Conservation (phyloP, 1,140 invertebrate genomes). For the Drosophila ananassae region DNA sequence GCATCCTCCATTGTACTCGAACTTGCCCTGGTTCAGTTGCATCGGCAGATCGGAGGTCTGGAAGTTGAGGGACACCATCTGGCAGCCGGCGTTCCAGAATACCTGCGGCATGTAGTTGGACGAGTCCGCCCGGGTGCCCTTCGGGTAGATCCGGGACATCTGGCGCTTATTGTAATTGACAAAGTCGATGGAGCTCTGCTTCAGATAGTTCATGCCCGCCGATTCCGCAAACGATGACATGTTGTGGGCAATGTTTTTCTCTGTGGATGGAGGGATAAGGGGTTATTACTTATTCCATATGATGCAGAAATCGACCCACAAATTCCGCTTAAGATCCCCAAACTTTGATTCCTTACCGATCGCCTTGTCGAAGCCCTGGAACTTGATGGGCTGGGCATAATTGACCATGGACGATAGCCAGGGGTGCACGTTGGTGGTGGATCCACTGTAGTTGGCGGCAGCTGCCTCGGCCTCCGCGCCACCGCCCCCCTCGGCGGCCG, state of each 20-base stretch:
- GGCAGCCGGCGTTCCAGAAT: conserved; percentile 96
- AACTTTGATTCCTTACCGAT: conserved; percentile 89
- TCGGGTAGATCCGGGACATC: conserved; percentile 99
- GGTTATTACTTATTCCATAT: too few species aligned
- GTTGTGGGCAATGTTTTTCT: conserved; percentile 97
- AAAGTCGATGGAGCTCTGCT: conserved; percentile 98
- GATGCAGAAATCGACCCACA: too few species aligned
- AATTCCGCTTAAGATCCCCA: too few species aligned
- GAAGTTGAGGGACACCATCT: conserved; percentile 99
- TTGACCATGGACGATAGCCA: conserved; percentile 99
- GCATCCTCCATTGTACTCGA: conserved; percentile 98
- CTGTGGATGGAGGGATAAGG: conserved; percentile 85
- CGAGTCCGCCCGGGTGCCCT: conserved; percentile 98
- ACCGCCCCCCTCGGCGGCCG: conserved; percentile 83
- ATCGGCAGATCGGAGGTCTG: conserved; percentile 99
- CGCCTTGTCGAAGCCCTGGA: conserved; percentile 98
- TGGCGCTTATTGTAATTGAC: conserved; percentile 99
- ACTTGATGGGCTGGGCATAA: conserved; percentile 99
- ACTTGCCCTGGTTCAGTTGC: conserved; percentile 99
- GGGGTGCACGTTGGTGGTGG: conserved; percentile 99
- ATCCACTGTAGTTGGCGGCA: conserved; percentile 94
- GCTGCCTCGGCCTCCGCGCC: conserved; percentile 88
- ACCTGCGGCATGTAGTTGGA: conserved; percentile 99
- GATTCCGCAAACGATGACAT: conserved; percentile 99
- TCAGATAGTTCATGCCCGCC: conserved; percentile 96